A percentile compares a stretch with the other conserved stretches of the same genome.
phyloP scores from a whole-genome alignment of 1,140 invertebrate species.

The Copidosoma floridanum region DNA sequence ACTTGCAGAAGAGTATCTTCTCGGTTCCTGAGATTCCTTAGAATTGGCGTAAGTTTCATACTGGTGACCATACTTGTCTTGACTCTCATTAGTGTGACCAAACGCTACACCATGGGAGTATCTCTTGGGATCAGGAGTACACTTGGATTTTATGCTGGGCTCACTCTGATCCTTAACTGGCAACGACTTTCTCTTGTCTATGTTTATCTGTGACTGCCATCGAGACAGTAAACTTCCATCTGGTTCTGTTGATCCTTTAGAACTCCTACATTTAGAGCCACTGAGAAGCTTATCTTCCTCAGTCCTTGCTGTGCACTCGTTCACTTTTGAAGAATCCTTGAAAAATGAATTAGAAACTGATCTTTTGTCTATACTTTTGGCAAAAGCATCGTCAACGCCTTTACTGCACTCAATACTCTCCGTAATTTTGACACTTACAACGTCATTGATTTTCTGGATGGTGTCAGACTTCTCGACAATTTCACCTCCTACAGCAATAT shows the following conservation, averaged over 20 bases:
- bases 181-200: constrained; percentile 15
- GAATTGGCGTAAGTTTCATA: background rate
- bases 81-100: background rate
- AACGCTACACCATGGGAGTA: background rate
- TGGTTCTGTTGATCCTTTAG: background rate
- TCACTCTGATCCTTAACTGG: background rate
- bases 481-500: background rate
- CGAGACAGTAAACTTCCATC: background rate
- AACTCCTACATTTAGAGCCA: constrained; percentile 2
- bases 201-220: background rate
- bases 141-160: background rate
- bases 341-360: constrained; percentile 4
- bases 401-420: constrained; percentile 1
- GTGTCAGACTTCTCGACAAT: too few species aligned
- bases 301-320: background rate
- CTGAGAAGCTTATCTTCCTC: constrained; percentile 4
- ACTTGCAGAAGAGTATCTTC: background rate
- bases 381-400: too few species aligned
- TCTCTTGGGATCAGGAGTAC: constrained; percentile 11
- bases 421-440: background rate
- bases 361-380: too few species aligned
- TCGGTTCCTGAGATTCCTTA: background rate
- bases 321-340: constrained; percentile 12
- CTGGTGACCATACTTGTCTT: constrained; percentile 1
- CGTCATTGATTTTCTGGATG: too few species aligned